Evolutionary conservation across 64 coral and sea anemone species (phyloP).

Genomic region (Actinia tenebrosa): DNA sequence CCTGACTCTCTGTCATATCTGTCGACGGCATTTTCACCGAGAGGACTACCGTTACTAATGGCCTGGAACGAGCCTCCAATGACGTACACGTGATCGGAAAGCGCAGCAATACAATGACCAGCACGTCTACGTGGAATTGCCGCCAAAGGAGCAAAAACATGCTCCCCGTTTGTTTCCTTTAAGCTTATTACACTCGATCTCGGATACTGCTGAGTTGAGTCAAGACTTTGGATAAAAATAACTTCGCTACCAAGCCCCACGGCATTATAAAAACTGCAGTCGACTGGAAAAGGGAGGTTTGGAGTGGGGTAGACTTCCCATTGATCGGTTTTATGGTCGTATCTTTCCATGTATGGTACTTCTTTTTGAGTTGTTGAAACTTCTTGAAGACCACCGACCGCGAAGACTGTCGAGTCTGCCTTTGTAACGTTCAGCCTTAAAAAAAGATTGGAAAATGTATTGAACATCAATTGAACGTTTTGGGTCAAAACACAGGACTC

Average conservation of each 20-base stretch:
- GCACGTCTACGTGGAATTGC: conserved; percentile 9
- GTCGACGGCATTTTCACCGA: conserved; percentile 18
- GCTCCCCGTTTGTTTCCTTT: neutral
- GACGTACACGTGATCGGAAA: conserved; percentile 16
- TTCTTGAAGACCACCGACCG: conserved; percentile 46
- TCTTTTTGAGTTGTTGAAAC: conserved; percentile 23
- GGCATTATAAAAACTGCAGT: conserved; percentile 29
- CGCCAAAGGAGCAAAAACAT: neutral
- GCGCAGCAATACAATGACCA: conserved; percentile 28
- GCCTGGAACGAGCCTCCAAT: conserved; percentile 42
- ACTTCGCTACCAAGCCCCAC: conserved; percentile 11
- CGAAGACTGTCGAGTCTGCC: neutral
- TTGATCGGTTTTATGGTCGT: conserved; percentile 18
- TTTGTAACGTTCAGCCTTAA: conserved; percentile 17
- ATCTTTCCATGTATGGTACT: conserved; percentile 33
- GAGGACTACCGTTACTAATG: neutral
- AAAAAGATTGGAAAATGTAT: neutral
- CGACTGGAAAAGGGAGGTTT: conserved; percentile 12
- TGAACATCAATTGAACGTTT: too few species aligned
- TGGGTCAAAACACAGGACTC: too few species aligned
- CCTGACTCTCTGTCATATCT: conserved; percentile 23
- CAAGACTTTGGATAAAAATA: conserved; percentile 11
- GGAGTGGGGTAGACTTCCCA: conserved; percentile 23
- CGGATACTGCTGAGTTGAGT: neutral
- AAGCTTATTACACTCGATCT: conserved; percentile 13